Percentiles rank a stretch among this genome's conserved stretches.
These are phyloP conservation scores for Corapipo altera DNA, from an alignment of 2,113 vertebrate species.

Conservation along the genomic window DNA sequence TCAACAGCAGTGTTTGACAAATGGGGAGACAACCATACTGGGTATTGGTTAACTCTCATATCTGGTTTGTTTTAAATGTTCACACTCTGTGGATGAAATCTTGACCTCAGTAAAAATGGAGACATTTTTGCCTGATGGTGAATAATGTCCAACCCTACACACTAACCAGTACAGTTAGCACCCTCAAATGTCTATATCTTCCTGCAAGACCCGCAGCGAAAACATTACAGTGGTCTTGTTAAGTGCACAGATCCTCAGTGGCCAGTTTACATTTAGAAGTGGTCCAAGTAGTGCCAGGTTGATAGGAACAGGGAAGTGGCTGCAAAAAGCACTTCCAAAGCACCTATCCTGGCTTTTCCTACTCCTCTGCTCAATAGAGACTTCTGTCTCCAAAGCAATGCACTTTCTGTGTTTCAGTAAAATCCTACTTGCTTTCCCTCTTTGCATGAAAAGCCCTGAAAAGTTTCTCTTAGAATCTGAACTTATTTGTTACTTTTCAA, in stretches of 20 bases:
- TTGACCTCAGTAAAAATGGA: background rate
- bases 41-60: background rate
- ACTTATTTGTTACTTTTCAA: background rate
- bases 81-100: background rate
- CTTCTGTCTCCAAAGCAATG: background rate
- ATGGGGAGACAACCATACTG: background rate
- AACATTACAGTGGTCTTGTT: background rate
- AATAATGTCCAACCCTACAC: background rate
- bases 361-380: background rate
- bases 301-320: background rate
- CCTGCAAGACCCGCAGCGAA: background rate
- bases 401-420: background rate
- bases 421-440: background rate
- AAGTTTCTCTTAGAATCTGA: background rate
- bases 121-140: background rate
- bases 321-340: background rate
- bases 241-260: background rate
- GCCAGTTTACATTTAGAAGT: background rate
- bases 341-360: background rate
- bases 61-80: background rate
- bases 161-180: background rate
- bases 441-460: background rate
- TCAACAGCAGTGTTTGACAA: background rate
- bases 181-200: background rate
- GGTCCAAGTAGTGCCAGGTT: background rate